Percentiles rank a stretch among this genome's conserved stretches.
Conservation (phyloP, 2,888 invertebrate genomes). For the Epirrita christyi region DNA sequence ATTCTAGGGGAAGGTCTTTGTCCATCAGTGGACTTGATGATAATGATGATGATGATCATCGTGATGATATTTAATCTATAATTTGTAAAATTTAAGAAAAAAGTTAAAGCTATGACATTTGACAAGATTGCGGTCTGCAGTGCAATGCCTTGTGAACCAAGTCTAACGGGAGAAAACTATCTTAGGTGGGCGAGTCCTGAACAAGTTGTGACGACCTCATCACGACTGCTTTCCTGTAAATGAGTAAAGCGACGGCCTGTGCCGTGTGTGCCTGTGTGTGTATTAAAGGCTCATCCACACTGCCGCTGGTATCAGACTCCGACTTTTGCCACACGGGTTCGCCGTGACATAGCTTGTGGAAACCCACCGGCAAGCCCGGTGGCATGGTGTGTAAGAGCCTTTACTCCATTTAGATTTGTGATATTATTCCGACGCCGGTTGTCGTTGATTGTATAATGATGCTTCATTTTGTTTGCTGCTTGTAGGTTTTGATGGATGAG, state of each 20-base stretch:
- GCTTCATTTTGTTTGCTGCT: constrained; percentile 34
- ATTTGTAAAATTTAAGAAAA: no score
- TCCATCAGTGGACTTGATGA: no score
- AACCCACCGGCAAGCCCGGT: no score
- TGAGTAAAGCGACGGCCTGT: constrained; percentile 52
- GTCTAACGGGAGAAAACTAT: constrained; percentile 15
- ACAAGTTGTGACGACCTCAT: constrained; percentile 64
- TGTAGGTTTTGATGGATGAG: constrained; percentile 27
- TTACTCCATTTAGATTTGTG: constrained; percentile 26
- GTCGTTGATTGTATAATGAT: constrained; percentile 42
- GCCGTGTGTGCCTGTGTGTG: constrained; percentile 51
- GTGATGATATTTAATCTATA: no score
- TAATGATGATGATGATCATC: no score
- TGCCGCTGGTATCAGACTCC: no score
- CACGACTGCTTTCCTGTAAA: constrained; percentile 54
- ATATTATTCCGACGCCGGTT: constrained; percentile 38
- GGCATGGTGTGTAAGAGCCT: no score
- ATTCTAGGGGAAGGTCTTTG: no score
- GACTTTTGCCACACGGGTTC: no score
- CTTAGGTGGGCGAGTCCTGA: constrained; percentile 42
- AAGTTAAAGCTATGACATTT: no score
- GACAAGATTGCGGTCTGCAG: neutral
- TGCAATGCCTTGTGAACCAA: neutral
- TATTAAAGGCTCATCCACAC: constrained; percentile 3
- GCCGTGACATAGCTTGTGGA: no score